Conservation (phyloP, 2,888 invertebrate species). For the Sepioteuthis lessoniana region DNA sequence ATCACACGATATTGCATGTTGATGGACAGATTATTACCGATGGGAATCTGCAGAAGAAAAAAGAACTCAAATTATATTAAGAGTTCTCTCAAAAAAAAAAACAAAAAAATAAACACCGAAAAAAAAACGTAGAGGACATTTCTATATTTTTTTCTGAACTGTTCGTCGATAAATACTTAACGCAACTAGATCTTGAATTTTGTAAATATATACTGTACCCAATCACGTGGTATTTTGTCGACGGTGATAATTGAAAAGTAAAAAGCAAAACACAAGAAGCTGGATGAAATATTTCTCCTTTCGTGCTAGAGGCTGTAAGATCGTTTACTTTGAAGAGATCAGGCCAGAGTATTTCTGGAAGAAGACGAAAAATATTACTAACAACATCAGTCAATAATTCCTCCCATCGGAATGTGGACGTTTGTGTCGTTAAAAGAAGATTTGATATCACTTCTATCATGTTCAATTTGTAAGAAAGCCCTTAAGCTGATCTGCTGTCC, state of each 20-base stretch:
- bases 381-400: neutral
- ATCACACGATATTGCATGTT: neutral
- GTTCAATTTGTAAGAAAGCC: slow-evolving; percentile 1
- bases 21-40: neutral
- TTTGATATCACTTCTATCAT: neutral
- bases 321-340: neutral
- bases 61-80: too few relatives aligned
- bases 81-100: too few relatives aligned
- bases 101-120: too few relatives aligned
- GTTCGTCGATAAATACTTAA: neutral
- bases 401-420: neutral
- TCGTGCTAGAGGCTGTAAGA: neutral
- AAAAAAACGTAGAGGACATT: neutral
- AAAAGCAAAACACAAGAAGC: neutral
- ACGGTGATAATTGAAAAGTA: neutral
- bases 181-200: neutral
- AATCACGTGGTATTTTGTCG: neutral
- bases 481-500: neutral
- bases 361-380: neutral
- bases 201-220: neutral
- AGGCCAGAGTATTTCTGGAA: neutral
- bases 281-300: neutral
- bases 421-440: neutral
- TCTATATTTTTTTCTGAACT: neutral
- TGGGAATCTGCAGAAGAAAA: neutral